phyloP scores from a whole-genome alignment of 2,113 vertebrate species.

The Sigmodon hispidus region DNA sequence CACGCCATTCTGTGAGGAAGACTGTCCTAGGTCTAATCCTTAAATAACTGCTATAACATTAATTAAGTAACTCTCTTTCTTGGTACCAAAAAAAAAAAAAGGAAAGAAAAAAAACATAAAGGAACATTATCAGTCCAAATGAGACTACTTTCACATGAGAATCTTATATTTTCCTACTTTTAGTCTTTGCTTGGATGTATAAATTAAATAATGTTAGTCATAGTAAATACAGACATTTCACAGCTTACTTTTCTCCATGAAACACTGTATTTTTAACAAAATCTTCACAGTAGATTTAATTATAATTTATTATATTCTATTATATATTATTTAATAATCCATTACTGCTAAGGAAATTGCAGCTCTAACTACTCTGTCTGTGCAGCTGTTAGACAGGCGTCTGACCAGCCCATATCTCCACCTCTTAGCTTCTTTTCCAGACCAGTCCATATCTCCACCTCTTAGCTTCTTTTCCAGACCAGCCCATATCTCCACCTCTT shows the following conservation, averaged over 20 bases:
- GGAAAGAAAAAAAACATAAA: background rate
- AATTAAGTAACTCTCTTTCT: background rate
- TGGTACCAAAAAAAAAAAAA: background rate
- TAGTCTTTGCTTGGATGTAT: background rate
- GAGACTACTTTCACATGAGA: background rate
- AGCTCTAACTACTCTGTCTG: background rate
- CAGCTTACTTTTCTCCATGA: background rate
- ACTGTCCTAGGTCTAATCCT: background rate
- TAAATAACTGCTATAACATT: background rate
- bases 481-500: too few species aligned
- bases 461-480: too few species aligned
- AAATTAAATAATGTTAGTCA: background rate
- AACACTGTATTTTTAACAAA: background rate
- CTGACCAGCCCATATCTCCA: background rate
- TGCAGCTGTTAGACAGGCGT: background rate
- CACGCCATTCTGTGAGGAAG: background rate
- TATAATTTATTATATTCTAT: background rate
- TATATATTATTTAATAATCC: background rate
- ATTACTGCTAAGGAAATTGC: background rate
- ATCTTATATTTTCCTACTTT: background rate
- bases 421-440: background rate
- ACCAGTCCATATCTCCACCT: too few species aligned
- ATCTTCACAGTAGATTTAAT: background rate
- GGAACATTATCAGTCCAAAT: background rate
- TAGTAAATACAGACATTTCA: background rate